Percentiles rank a stretch among this genome's conserved stretches.
Evolutionary conservation across 2,113 vertebrate species (phyloP).

Genomic region (Uropsilus gracilis): DNA sequence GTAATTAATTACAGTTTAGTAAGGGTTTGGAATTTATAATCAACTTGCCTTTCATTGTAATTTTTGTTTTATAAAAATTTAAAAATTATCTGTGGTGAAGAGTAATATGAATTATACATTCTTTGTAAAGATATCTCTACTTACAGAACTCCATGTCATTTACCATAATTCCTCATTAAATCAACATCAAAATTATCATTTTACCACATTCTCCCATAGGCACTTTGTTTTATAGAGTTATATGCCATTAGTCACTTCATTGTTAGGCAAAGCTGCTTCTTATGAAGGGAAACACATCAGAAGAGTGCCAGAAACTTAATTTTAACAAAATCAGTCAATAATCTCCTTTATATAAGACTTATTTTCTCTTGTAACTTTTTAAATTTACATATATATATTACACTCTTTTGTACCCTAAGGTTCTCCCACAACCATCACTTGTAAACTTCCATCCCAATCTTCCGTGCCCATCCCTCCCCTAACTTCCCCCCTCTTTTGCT

Average conservation of each 20-base stretch:
- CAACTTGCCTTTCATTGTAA: background rate
- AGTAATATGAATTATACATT: background rate
- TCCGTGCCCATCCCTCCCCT: too few relatives aligned
- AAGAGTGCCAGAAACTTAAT: background rate
- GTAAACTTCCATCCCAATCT: too few relatives aligned
- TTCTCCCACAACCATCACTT: too few relatives aligned
- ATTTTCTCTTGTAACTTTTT: too few relatives aligned
- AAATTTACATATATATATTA: too few relatives aligned
- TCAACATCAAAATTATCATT: background rate
- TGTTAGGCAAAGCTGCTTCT: background rate
- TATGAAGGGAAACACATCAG: slow-evolving; percentile 30
- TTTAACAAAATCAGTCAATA: slow-evolving; percentile 23
- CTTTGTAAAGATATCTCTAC: background rate
- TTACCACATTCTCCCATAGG: slow-evolving; percentile 5
- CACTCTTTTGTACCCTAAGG: too few relatives aligned
- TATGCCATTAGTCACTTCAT: background rate
- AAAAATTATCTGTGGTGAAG: background rate
- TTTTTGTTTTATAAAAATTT: slow-evolving; percentile 3
- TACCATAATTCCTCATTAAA: slow-evolving; percentile 11
- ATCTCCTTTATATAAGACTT: background rate
- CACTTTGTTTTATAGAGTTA: background rate
- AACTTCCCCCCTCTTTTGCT: too few relatives aligned
- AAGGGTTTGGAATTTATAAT: slow-evolving; percentile 28
- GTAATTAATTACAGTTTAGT: background rate
- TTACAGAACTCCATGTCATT: background rate